These are phyloP conservation scores for Sinohyriopsis cumingii DNA, from an alignment of 2,888 invertebrate genomes.

Conservation along the genomic window DNA sequence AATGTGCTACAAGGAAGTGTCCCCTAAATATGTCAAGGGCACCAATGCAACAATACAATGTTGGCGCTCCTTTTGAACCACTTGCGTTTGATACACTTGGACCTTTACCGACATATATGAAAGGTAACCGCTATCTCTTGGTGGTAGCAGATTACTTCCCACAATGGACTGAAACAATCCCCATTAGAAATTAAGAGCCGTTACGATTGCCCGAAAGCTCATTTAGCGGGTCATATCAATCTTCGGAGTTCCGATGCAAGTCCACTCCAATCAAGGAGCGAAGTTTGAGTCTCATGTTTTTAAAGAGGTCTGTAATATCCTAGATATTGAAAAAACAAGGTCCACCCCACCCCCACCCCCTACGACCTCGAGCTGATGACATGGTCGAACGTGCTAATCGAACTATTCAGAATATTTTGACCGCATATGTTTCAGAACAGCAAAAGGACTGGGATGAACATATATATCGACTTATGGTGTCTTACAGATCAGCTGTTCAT, in stretches of 20 bases:
- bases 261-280: slow-evolving; percentile 18
- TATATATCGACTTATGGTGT: slow-evolving; percentile 25
- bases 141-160: slow-evolving; percentile 11
- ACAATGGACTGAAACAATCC: slow-evolving; percentile 15
- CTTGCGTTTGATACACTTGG: slow-evolving; percentile 14
- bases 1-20: no score
- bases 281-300: slow-evolving; percentile 17
- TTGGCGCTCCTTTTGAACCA: neutral
- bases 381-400: slow-evolving; percentile 20
- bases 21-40: neutral
- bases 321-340: slow-evolving; percentile 20
- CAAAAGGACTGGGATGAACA: no score
- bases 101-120: slow-evolving; percentile 7
- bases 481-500: slow-evolving; percentile 21
- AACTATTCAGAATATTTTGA: slow-evolving; percentile 16
- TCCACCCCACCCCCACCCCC: slow-evolving; percentile 20
- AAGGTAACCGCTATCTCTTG: no score
- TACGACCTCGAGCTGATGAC: slow-evolving; percentile 20
- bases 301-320: slow-evolving; percentile 11
- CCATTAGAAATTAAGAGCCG: slow-evolving; percentile 9
- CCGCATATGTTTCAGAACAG: slow-evolving; percentile 22
- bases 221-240: slow-evolving; percentile 10
- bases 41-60: slow-evolving; percentile 7
- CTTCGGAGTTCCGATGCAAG: slow-evolving; percentile 12
- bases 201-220: slow-evolving; percentile 11